Evolutionary conservation across 2,888 invertebrate genomes (phyloP).

Genomic region (Agrochola litura): DNA sequence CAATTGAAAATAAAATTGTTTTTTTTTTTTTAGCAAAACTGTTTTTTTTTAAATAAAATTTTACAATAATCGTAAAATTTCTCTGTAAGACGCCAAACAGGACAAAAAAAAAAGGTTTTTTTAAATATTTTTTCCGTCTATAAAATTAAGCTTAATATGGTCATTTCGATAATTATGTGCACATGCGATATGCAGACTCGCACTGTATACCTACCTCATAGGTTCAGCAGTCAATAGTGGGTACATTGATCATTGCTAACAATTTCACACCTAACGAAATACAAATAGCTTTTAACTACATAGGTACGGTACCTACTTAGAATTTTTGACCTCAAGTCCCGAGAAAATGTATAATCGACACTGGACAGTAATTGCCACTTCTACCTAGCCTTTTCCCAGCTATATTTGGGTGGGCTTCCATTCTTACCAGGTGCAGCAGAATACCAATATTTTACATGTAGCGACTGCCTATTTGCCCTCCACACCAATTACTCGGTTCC

Average conservation of each 20-base stretch:
- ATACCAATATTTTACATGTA: background rate
- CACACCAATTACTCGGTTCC: background rate
- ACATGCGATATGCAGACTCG: too few relatives aligned
- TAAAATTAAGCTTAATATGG: too few relatives aligned
- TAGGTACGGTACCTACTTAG: background rate
- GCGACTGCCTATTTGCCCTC: background rate
- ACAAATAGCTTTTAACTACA: background rate
- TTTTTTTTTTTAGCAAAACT: too few relatives aligned
- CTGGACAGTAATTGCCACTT: too few relatives aligned
- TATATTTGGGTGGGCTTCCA: background rate
- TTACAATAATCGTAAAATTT: too few relatives aligned
- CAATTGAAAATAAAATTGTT: too few relatives aligned
- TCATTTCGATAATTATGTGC: too few relatives aligned
- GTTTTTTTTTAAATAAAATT: too few relatives aligned
- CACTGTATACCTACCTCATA: too few relatives aligned
- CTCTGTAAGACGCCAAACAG: too few relatives aligned
- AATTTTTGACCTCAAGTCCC: background rate
- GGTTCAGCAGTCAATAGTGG: background rate
- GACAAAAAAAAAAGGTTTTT: too few relatives aligned
- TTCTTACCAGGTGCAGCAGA: background rate
- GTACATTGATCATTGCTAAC: background rate
- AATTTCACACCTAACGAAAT: slow-evolving; percentile 5
- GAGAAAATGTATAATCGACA: background rate
- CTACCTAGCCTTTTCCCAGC: background rate
- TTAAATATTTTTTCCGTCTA: too few relatives aligned